Evolutionary conservation across 1,140 invertebrate genomes (phyloP), one percentile per base, ranked within the genome.

Genomic region (Cyclargus thomasi): DNA sequence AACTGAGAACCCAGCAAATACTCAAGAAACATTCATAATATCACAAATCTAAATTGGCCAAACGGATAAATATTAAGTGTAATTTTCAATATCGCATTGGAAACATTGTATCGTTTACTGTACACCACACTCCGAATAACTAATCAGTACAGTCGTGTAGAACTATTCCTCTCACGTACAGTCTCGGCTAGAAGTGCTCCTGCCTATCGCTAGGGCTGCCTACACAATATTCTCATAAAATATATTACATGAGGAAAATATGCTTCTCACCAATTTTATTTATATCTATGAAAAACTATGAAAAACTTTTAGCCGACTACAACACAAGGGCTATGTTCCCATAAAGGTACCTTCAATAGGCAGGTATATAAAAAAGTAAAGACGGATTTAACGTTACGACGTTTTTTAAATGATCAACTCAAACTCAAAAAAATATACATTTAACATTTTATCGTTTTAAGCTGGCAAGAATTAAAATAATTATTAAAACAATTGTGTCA

Each of bases 101-200:
- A 47, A 47, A 47, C 39, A 47, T 47, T 47, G 39, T 47, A 16
- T 47, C 39, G 39, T 47, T 47, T 47, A 47, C 39, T 47, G 39
- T 14, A 47, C 14, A 47, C 39, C 39, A 47, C 14, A 14, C 39
- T 47, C 11, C 10, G 39, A 47, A 47, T 47, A 47, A 47, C 39
- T 47, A 47, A 47, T 47, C 39, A 47, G 39, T 47, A 47, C 39
- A 47, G 39, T 11, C 39, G 39, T 8, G 10, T 16, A 47, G 5
- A 47, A 47, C 14, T 47, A 47, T 47, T 47, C 39, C 39, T 47
- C 39, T 11, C 39, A 16, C 39, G 39, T 47, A 47, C 39, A 47
- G 39, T 47, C 39, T 47, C 39, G 10, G 11, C 39, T 47, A 47
- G 39, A 47, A 47, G 39, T 47, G 39, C 39, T 47, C 3, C 39